These are phyloP conservation scores for Drosophila auraria DNA, from an alignment of 1,140 invertebrate species.

Conservation along the genomic window DNA sequence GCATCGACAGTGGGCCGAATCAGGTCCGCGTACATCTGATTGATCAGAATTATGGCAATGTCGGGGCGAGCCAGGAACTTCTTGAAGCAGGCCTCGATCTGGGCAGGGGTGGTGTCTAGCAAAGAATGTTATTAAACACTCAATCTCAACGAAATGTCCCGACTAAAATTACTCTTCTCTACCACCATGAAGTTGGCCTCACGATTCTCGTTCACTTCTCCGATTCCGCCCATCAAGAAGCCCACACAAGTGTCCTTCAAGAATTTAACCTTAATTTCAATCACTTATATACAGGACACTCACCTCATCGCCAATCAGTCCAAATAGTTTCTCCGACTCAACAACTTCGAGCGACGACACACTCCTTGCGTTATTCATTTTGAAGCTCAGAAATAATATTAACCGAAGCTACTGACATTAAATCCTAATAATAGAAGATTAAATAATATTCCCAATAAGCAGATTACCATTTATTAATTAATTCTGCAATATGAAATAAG, in stretches of 20 bases:
- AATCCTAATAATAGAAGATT: background rate
- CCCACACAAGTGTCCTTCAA: slow-evolving; percentile 98
- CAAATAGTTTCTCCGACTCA: slow-evolving; percentile 40
- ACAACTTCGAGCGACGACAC: slow-evolving; percentile 36
- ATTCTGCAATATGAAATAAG: slow-evolving; percentile 10
- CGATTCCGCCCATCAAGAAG: slow-evolving; percentile 98
- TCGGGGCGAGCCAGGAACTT: slow-evolving; percentile 97
- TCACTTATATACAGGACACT: background rate
- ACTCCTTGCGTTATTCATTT: background rate
- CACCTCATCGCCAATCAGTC: slow-evolving; percentile 72
- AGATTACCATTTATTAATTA: background rate
- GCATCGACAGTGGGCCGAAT: slow-evolving; percentile 98
- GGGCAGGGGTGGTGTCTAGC: slow-evolving; percentile 95
- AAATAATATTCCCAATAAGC: background rate
- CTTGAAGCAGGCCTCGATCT: slow-evolving; percentile 99
- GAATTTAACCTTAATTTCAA: background rate
- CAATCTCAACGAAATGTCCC: background rate
- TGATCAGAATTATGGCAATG: slow-evolving; percentile 99
- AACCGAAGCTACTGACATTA: background rate
- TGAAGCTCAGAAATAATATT: background rate
- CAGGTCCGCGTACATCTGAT: slow-evolving; percentile 99
- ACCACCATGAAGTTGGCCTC: slow-evolving; percentile 99
- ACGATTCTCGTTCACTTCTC: slow-evolving; percentile 98
- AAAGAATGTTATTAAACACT: slow-evolving; percentile 42
- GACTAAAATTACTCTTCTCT: slow-evolving; percentile 92